A percentile compares a stretch with the other conserved stretches of the same genome.
These are phyloP conservation scores for Perca fluviatilis DNA, from an alignment of 2,113 vertebrate species.

Conservation along the genomic window DNA sequence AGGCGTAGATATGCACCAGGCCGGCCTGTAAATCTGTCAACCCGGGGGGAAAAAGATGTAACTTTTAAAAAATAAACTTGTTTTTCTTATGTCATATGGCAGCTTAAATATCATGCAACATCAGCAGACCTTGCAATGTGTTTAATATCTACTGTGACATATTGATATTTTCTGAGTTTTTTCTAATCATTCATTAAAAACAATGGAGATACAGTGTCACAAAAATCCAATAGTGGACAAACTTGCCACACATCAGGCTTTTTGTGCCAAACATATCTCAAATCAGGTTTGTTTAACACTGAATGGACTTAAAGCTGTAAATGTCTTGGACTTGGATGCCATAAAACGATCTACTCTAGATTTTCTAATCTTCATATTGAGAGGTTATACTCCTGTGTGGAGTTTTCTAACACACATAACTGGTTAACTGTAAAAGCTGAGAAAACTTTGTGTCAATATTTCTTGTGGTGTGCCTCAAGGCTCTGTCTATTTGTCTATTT, in stretches of 20 bases:
- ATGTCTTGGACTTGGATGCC: background rate
- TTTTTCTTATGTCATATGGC: background rate
- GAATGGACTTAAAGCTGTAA: background rate
- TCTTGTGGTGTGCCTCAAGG: background rate
- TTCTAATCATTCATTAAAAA: background rate
- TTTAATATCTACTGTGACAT: background rate
- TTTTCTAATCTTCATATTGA: background rate
- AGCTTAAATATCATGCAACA: background rate
- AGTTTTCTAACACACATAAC: background rate
- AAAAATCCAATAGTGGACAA: background rate
- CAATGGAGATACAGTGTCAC: background rate
- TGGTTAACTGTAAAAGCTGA: background rate
- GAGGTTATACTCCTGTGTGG: background rate
- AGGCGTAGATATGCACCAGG: constrained; percentile 95
- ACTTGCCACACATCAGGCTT: background rate
- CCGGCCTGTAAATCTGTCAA: constrained; percentile 93
- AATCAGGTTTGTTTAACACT: background rate
- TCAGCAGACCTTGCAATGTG: background rate
- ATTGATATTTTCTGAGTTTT: background rate
- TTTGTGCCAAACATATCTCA: background rate
- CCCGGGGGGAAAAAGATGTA: background rate
- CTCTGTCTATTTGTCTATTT: background rate
- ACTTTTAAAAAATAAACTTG: background rate
- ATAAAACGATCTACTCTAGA: background rate
- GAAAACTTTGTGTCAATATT: background rate